Percentiles rank a stretch among this genome's conserved stretches.
Evolutionary conservation across 2,113 vertebrate species (phyloP).

Genomic region (Sus scrofa): T2T-Sscrofa CM000816.6:103938001-103938500

Average conservation of each 20-base stretch:
- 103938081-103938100: not conserved
- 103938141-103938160: not conserved
- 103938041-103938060: not conserved
- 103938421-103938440: not conserved
- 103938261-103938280: not conserved
- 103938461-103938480: not conserved
- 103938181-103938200: not conserved
- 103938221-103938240: not conserved
- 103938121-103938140: not conserved
- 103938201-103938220: not conserved
- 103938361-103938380: not conserved
- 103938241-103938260: not conserved
- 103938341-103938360: not conserved
- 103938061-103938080: not conserved
- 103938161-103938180: not conserved
- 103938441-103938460: not conserved
- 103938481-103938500: not conserved
- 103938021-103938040: not conserved
- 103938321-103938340: not conserved
- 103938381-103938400: not conserved
- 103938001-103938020: not conserved
- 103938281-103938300: not conserved
- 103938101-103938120: not conserved
- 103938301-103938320: not conserved
- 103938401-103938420: not conserved